Evolutionary conservation across 2,113 vertebrate genomes (phyloP), one percentile per base, ranked within the genome.

Genomic region (Anguilla japonica): DNA sequence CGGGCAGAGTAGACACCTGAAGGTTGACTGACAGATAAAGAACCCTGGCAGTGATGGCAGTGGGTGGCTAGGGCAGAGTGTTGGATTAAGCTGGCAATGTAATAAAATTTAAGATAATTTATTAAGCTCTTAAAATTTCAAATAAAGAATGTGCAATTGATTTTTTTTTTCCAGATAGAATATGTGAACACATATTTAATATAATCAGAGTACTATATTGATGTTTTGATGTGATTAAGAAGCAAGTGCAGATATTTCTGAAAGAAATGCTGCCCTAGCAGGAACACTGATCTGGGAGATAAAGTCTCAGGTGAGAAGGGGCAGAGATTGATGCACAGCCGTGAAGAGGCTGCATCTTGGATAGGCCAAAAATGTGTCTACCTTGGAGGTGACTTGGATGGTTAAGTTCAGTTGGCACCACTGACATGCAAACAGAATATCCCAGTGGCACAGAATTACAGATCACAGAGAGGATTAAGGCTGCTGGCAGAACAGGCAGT

Each of bases 181-280:
- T 20, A 83, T n/a, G 63, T 41, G 67, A 78, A 79, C 22, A 29
- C 41, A 40, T 41, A 83, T 83, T 87, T 87, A 80, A 71, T 87
- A 87, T 46, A 71, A 75, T 78, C 81, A 29, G 80, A 83, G 85
- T 46, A 83, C 29, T 67, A 75, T 87, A 83, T 83, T 60, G 81
- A 83, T 71, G 63, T 83, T 46, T 83, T 83, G 63, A 87, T 78
- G 86, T 75, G 81, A 83, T 87, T 87, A 87, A 39, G 60, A 78
- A 60, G 81, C 81, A 87, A 83, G 57, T 34, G 43, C 81, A 78
- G n/a, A 56, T 87, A 71, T 83, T 67, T 82, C 60, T 75, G 80
- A 40, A 40, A 7, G 63, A 18, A 1, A 14, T 50, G 60, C 11
- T 40, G 41, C 46, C 20, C 53, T 60, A 29, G 7, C 75, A 53